Percentiles rank a stretch among this genome's conserved stretches.
Conservation (phyloP, 2,797 vertebrate species). For the Otolemur crassicaudatus region DNA sequence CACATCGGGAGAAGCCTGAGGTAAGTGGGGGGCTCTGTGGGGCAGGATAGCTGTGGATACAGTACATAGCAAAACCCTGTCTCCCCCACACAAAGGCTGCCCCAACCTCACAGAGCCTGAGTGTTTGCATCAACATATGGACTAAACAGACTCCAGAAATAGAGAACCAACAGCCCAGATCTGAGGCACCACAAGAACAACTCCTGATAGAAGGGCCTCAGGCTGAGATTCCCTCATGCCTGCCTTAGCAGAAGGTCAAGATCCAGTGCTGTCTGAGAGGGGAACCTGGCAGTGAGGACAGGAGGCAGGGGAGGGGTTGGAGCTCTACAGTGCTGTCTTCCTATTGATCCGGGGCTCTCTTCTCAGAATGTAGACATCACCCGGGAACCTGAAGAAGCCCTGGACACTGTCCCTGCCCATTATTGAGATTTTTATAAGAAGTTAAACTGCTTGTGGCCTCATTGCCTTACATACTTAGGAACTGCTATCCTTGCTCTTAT, state of each 20-base stretch:
- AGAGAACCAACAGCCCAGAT: background rate
- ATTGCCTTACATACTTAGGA: slow-evolving; percentile 1
- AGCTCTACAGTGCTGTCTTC: background rate
- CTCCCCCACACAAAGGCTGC: background rate
- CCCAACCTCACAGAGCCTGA: background rate
- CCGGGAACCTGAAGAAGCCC: slow-evolving; percentile 89
- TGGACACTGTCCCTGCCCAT: slow-evolving; percentile 86
- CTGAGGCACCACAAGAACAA: background rate
- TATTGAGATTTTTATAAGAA: slow-evolving; percentile 55
- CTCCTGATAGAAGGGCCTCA: background rate
- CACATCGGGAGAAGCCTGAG: slow-evolving; percentile 91
- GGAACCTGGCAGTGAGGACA: background rate
- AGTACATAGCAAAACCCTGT: background rate
- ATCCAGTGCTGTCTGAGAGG: background rate
- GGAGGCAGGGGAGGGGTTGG: background rate
- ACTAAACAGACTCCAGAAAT: slow-evolving; percentile 23
- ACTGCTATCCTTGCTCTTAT: slow-evolving; percentile 35
- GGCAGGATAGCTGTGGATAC: background rate
- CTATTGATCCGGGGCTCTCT: slow-evolving; percentile 43
- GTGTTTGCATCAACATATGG: background rate
- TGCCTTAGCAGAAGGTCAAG: background rate
- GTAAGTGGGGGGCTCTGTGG: slow-evolving; percentile 85
- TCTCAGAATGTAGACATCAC: slow-evolving; percentile 88
- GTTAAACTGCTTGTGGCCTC: slow-evolving; percentile 8
- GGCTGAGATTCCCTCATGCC: background rate